A percentile compares a stretch with the other conserved stretches of the same genome.
Evolutionary conservation across 2,113 vertebrate species (phyloP).

Genomic region (Mormoops blainvillei): DNA sequence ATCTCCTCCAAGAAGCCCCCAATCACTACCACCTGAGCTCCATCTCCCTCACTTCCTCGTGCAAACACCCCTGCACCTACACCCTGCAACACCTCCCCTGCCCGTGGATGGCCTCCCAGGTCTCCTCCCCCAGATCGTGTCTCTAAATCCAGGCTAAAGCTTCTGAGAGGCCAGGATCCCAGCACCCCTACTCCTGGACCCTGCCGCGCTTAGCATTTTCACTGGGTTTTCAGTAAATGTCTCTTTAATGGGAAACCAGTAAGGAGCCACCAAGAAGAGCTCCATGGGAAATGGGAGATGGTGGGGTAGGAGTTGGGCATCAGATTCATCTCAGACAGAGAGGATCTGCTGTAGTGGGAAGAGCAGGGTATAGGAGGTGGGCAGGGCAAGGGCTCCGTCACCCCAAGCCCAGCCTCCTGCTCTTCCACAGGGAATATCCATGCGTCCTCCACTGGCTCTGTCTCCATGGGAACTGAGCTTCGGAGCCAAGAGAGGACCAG

Average conservation of each 20-base stretch:
- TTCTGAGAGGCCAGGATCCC: background rate
- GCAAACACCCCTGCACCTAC: background rate
- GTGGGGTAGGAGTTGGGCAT: too few species aligned
- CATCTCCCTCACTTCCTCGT: background rate
- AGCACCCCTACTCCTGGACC: background rate
- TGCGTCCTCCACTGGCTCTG: background rate
- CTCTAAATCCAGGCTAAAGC: background rate
- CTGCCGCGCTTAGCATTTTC: background rate
- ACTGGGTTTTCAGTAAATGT: background rate
- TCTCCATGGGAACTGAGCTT: background rate
- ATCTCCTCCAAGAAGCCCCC: background rate
- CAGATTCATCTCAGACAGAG: background rate
- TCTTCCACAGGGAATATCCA: background rate
- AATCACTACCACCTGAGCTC: background rate
- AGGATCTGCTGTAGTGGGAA: accelerated
- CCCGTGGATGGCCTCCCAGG: background rate
- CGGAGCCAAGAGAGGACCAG: background rate
- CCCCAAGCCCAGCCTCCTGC: background rate
- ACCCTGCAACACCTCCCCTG: background rate
- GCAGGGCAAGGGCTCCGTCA: background rate
- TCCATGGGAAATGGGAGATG: background rate
- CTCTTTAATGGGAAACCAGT: background rate
- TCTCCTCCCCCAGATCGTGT: background rate
- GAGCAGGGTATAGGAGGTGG: accelerated
- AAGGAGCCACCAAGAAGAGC: background rate